Percentiles rank a stretch among this genome's conserved stretches.
Conservation (phyloP, 2,797 vertebrate genomes). For the Gymnodraco acuticeps region DNA sequence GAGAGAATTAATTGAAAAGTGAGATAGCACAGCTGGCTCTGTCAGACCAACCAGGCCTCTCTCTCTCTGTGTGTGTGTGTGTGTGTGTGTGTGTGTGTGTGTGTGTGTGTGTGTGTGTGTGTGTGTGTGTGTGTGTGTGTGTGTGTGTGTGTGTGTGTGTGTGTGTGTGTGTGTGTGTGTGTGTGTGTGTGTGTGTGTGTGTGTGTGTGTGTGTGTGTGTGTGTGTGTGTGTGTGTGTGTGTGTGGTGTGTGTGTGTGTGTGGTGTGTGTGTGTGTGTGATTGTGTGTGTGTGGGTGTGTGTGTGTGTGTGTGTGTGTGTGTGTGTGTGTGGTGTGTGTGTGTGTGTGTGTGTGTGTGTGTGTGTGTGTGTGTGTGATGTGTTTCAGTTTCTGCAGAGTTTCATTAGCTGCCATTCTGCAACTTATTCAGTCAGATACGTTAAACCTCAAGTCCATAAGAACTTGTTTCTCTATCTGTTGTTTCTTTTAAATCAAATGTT, state of each 20-base stretch:
- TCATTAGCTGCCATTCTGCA: constrained; percentile 6
- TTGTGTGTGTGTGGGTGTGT: too few relatives aligned
- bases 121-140: neutral
- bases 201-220: constrained; percentile 27
- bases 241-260: constrained; percentile 18
- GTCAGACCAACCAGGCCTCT: constrained; percentile 53
- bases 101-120: constrained; percentile 5
- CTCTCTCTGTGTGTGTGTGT: constrained; percentile 22
- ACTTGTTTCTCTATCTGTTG: neutral
- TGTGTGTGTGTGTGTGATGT: neutral
- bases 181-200: constrained; percentile 3
- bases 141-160: neutral
- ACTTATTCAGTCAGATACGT: constrained; percentile 1
- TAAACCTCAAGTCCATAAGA: neutral
- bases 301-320: constrained; percentile 34
- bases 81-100: constrained; percentile 28
- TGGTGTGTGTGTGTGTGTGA: constrained; percentile 30
- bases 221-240: constrained; percentile 16
- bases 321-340: constrained; percentile 2
- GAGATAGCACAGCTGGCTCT: constrained; percentile 76
- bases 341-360: constrained; percentile 33
- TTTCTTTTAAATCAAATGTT: neutral
- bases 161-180: constrained; percentile 34
- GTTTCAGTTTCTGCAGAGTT: neutral
- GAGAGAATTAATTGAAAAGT: constrained; percentile 84